Conservation (phyloP, 2,888 invertebrate genomes). For the Elegia similella region DNA sequence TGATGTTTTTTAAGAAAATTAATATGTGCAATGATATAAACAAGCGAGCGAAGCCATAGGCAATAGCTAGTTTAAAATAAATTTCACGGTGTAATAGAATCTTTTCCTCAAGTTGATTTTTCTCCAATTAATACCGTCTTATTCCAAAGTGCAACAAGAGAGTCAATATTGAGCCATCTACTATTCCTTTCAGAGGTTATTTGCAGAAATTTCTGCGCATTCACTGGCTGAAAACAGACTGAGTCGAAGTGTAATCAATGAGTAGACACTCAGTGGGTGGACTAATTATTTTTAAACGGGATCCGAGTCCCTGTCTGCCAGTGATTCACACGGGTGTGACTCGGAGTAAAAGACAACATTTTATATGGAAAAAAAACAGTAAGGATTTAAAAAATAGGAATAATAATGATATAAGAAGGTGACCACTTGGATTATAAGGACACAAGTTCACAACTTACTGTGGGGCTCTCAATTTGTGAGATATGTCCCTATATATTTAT, state of each 20-base stretch:
- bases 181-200: neutral
- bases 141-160: neutral
- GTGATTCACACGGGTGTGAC: neutral
- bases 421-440: no score
- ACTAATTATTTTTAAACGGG: slow-evolving; percentile 31
- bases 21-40: no score
- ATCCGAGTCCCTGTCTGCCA: neutral
- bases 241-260: slow-evolving; percentile 1
- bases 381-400: neutral
- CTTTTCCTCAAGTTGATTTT: neutral
- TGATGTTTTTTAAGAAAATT: no score
- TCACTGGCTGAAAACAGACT: neutral
- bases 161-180: neutral
- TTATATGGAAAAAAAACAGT: neutral
- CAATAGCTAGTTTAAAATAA: no score
- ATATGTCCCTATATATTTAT: no score
- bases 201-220: neutral
- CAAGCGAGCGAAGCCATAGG: no score
- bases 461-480: no score
- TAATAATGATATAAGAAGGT: no score
- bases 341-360: slow-evolving; percentile 23
- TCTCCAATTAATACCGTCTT: neutral
- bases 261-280: slow-evolving; percentile 40
- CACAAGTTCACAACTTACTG: no score
- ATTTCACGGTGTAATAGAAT: no score